Conservation (phyloP, 2,888 invertebrate genomes). For the Tenthredo livida region DNA sequence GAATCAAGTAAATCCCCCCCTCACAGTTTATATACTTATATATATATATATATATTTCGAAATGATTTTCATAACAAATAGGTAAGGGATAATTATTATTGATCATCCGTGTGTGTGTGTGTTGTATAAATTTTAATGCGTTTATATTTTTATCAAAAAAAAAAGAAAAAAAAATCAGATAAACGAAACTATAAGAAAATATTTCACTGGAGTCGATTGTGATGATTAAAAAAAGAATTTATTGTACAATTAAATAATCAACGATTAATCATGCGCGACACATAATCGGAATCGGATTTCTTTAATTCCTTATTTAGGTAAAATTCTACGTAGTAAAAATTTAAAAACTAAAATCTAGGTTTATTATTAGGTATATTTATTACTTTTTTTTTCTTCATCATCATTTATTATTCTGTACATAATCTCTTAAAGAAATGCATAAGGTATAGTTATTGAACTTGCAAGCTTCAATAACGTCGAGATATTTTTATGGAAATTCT, state of each 20-base stretch:
- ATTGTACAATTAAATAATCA: background rate
- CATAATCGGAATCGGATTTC: background rate
- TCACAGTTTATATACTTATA: background rate
- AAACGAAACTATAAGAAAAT: background rate
- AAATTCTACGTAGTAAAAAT: background rate
- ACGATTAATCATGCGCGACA: background rate
- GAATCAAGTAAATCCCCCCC: constrained; percentile 20
- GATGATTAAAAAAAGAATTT: background rate
- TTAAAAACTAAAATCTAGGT: background rate
- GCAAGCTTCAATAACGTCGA: background rate
- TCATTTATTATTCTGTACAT: background rate
- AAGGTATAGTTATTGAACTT: background rate
- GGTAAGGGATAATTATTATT: background rate
- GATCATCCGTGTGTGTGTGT: background rate
- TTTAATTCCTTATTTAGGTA: background rate
- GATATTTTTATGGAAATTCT: background rate
- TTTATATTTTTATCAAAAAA: background rate
- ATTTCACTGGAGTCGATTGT: background rate
- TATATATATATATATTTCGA: background rate
- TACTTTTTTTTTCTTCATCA: background rate
- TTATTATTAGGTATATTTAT: background rate
- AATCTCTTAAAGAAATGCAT: background rate
- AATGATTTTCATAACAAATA: background rate
- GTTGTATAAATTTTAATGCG: background rate
- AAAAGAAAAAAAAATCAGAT: background rate